Conservation (phyloP, 2,888 invertebrate species). For the Clistopyga incitator region DNA sequence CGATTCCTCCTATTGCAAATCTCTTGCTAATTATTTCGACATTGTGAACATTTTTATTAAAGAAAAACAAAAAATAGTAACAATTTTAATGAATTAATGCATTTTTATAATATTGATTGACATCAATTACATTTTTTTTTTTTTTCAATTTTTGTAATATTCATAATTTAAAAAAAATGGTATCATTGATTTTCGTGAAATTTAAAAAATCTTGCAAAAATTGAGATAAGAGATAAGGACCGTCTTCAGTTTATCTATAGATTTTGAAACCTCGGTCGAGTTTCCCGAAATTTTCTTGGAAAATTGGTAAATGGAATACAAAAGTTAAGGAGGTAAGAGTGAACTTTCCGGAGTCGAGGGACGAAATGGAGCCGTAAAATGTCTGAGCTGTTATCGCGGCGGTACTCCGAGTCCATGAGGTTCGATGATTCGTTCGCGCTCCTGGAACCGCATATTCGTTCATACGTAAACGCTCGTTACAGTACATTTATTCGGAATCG, state of each 20-base stretch:
- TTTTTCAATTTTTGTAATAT: no score
- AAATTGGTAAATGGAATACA: neutral
- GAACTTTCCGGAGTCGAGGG: neutral
- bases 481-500: conserved; percentile 18
- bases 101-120: no score
- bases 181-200: no score
- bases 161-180: no score
- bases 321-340: neutral
- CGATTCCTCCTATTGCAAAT: neutral
- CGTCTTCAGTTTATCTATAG: no score
- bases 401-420: neutral
- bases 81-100: no score
- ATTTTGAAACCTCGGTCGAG: no score
- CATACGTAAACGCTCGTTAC: conserved; percentile 2
- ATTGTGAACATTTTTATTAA: no score
- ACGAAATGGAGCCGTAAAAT: conserved; percentile 21
- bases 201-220: no score
- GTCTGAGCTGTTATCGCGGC: neutral
- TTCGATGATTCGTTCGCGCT: neutral
- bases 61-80: no score
- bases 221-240: no score
- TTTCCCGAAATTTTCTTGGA: neutral
- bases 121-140: no score
- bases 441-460: neutral
- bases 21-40: neutral